phyloP scores from a whole-genome alignment of 30 jellyfish, hydroid and myxozoan species.

The Chrysaora quinquecirrha region DNA sequence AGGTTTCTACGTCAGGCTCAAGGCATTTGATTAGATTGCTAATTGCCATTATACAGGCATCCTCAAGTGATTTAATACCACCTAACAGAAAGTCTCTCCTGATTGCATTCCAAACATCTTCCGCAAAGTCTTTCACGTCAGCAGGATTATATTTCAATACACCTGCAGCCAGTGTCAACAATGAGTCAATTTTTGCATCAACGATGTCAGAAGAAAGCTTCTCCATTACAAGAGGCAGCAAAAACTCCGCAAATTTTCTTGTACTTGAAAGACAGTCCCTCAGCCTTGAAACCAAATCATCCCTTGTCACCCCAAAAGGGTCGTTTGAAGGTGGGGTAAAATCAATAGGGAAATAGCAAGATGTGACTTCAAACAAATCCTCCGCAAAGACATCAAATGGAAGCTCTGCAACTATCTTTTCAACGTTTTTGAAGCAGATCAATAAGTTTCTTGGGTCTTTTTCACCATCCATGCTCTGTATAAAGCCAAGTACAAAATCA shows the following conservation, averaged over 20 bases:
- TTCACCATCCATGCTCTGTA: slow-evolving; percentile 98
- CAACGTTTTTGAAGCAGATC: slow-evolving; percentile 78
- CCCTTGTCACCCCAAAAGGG: slow-evolving; percentile 66
- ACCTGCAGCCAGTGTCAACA: slow-evolving; percentile 75
- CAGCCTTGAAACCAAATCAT: slow-evolving; percentile 61
- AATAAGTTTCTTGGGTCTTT: slow-evolving; percentile 95
- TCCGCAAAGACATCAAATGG: slow-evolving; percentile 84
- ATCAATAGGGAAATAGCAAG: slow-evolving; percentile 97
- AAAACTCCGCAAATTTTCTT: slow-evolving; percentile 72
- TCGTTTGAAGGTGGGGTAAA: slow-evolving; percentile 87
- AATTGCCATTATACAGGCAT: slow-evolving; percentile 53
- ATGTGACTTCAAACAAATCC: slow-evolving; percentile 94
- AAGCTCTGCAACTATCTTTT: slow-evolving; percentile 56
- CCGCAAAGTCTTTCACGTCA: slow-evolving; percentile 50
- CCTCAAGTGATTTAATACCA: slow-evolving; percentile 59
- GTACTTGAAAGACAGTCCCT: slow-evolving; percentile 85
- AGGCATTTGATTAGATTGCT: slow-evolving; percentile 49
- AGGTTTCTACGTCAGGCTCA: slow-evolving; percentile 20
- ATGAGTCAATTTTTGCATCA: slow-evolving; percentile 90
- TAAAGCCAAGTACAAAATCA: slow-evolving; percentile 95
- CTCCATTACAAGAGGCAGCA: slow-evolving; percentile 84
- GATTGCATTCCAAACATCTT: slow-evolving; percentile 79
- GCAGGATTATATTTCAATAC: slow-evolving; percentile 37
- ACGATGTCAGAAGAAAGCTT: slow-evolving; percentile 81
- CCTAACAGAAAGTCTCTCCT: slow-evolving; percentile 78